Base-by-base conservation (phyloP, 2,113 vertebrate species). In the Gnathonemus echidnorhynchus region DNA sequence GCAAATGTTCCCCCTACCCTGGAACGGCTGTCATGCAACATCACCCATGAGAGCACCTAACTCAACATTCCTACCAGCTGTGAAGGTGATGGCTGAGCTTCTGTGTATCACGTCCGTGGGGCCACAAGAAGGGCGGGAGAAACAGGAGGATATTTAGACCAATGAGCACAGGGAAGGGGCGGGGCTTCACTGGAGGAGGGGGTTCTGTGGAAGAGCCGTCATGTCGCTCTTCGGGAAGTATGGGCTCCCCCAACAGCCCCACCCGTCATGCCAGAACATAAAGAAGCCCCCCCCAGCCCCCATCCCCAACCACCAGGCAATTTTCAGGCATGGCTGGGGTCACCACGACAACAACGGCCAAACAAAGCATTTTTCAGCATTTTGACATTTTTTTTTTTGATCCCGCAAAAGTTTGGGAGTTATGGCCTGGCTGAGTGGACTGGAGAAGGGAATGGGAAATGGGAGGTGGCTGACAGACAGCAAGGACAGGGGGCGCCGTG, bases 311-410 rank as follows among this genome's bases (percentile, higher is more conserved):
- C 94, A 95, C 94, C 93, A 95, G 95, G 94, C 95, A 95, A 96
- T 96, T 96, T 94, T 96, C 93, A 95, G 93, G 95, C 95, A 96
- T 95, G 94, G 94, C 95, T 95, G 93, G 93, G 92, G 94, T 96
- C 95, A 93, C 95, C 95, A 97, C 96, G 95, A 95, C 95, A 95
- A 97, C 96, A 91, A 90, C 92, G 87, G 92, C 93, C 94, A 95
- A 96, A 97, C 96, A 96, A 96, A 96, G 95, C 95, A 96, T 95
- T 96, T 96, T 95, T 96, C 95, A 87, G 49, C 27, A 87, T 87
- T 86, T 94, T 95, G 93, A 92, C 94, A 95, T 58, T 24, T 24
- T 39, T 8, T 58, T 53, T 96, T 96, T 96, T n/a, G n/a, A n/a
- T n/a, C n/a, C n/a, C n/a, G n/a, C n/a, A n/a, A n/a, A n/a, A n/a